Conservation (phyloP, 2,797 vertebrate genomes). For the Tolypeutes matacus region DNA sequence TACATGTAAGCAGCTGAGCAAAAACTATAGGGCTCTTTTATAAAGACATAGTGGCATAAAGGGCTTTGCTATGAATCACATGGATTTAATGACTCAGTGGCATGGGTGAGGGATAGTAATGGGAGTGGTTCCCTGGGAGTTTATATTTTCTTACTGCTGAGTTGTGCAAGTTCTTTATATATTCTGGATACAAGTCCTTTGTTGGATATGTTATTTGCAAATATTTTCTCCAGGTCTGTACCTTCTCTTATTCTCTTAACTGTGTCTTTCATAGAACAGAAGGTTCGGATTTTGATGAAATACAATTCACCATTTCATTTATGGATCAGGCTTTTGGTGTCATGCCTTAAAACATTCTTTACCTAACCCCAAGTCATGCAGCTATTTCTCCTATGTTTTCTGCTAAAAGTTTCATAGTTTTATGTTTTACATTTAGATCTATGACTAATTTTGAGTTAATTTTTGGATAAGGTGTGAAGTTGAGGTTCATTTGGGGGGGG, state of each 20-base stretch:
- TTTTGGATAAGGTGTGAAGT: conserved; percentile 28
- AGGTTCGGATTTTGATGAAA: conserved; percentile 32
- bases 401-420: conserved; percentile 42
- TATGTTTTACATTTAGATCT: conserved; percentile 36
- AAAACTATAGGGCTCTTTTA: neutral
- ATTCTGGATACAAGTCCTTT: conserved; percentile 20
- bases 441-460: conserved; percentile 60
- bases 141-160: conserved; percentile 54
- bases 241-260: neutral
- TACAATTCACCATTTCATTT: conserved; percentile 24
- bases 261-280: conserved; percentile 46
- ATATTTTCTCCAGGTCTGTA: neutral
- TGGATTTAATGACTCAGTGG: neutral
- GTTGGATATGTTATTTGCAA: conserved; percentile 8
- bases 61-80: neutral
- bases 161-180: neutral
- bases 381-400: conserved; percentile 45
- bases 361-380: neutral
- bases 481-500: neutral
- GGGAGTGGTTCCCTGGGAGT: neutral
- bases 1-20: neutral
- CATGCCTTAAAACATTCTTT: conserved; percentile 5
- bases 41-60: neutral
- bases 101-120: neutral
- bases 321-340: conserved; percentile 1